These are phyloP conservation scores for Drosophila sulfurigaster DNA, from an alignment of 1,140 invertebrate species.

Conservation along the genomic window DNA sequence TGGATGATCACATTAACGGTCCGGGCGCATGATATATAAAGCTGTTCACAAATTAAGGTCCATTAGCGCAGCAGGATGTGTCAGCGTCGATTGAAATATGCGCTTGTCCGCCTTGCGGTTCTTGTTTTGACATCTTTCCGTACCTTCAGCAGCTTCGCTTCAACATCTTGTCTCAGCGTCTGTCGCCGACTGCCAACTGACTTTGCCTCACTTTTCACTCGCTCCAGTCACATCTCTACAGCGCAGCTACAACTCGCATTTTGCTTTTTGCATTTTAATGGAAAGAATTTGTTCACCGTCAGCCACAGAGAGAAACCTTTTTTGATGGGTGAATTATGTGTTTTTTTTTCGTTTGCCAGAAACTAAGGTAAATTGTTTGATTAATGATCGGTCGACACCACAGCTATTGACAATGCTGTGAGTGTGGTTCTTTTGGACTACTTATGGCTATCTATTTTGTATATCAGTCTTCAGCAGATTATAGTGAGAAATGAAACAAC, in stretches of 20 bases:
- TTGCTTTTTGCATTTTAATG: constrained; percentile 76
- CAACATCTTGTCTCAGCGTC: constrained; percentile 5
- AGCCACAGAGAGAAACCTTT: constrained; percentile 46
- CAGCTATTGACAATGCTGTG: constrained; percentile 11
- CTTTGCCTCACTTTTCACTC: constrained; percentile 40
- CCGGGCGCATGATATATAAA: constrained; percentile 80
- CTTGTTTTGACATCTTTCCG: constrained; percentile 81
- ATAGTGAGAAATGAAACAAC: too few species aligned
- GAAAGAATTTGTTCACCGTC: constrained; percentile 57
- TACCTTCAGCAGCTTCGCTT: constrained; percentile 49
- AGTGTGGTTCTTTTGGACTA: constrained; percentile 31
- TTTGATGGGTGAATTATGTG: constrained; percentile 48
- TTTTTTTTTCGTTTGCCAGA: constrained; percentile 31
- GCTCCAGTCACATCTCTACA: constrained; percentile 3
- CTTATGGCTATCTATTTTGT: not conserved
- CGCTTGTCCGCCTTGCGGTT: constrained; percentile 77
- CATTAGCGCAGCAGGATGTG: constrained; percentile 83
- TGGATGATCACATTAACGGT: constrained; percentile 83
- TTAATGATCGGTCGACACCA: constrained; percentile 53
- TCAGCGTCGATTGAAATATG: constrained; percentile 81
- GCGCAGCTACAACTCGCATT: constrained; percentile 11
- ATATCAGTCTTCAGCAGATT: not conserved
- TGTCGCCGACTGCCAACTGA: constrained; percentile 22
- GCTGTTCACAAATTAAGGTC: constrained; percentile 83
- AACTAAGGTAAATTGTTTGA: constrained; percentile 72